Evolutionary conservation across 2,113 vertebrate genomes (phyloP).

Genomic region (Dermatemys mawii): DNA sequence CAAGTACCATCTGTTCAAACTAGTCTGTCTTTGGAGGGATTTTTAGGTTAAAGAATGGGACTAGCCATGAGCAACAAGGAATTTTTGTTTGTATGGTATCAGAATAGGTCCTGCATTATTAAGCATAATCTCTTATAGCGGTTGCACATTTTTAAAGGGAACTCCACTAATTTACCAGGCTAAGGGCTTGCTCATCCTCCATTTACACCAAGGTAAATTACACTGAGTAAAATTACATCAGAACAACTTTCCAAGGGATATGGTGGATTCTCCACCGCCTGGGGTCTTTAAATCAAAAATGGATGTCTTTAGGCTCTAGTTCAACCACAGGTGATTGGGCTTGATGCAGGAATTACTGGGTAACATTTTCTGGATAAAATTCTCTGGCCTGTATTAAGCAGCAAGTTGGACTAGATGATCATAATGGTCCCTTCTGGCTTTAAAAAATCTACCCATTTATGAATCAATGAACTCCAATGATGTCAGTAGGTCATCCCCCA

Average conservation of each 20-base stretch:
- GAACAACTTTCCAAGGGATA: conserved; percentile 3
- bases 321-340: background rate
- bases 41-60: background rate
- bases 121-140: background rate
- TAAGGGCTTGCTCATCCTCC: background rate
- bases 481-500: background rate
- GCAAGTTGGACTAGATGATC: background rate
- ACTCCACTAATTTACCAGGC: background rate
- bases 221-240: background rate
- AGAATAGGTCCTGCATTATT: background rate
- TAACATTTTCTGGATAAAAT: background rate
- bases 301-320: background rate
- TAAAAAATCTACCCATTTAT: background rate
- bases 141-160: background rate
- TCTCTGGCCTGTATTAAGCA: background rate
- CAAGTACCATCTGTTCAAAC: background rate
- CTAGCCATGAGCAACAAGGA: background rate
- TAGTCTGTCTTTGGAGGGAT: background rate
- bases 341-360: background rate
- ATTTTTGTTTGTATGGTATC: background rate
- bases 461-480: background rate
- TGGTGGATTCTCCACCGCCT: conserved; percentile 12
- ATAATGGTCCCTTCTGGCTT: background rate
- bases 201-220: conserved; percentile 26
- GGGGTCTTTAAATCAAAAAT: background rate